phyloP scores from a whole-genome alignment of 1,140 invertebrate species.

The Callitettix versicolor region DNA sequence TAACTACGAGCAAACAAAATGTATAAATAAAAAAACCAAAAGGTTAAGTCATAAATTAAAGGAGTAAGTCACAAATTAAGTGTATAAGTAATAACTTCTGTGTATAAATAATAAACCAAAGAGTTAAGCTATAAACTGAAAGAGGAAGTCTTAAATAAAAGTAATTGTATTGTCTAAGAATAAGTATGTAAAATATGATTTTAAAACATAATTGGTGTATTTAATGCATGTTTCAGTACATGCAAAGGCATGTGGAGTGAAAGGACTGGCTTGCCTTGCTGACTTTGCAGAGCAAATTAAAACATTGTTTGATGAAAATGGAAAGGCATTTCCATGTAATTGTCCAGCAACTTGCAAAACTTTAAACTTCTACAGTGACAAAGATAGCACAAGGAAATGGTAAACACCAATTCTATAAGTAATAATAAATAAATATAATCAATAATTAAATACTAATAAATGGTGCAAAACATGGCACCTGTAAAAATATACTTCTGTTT shows the following conservation, averaged over 20 bases:
- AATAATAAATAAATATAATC: no score
- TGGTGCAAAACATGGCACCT: no score
- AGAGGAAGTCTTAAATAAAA: neutral
- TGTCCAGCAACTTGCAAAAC: constrained; percentile 31
- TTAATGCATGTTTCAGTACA: constrained; percentile 20
- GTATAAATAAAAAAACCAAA: no score
- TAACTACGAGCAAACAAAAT: no score
- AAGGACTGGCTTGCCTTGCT: constrained; percentile 34
- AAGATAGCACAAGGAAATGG: constrained; percentile 29
- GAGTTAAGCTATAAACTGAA: no score
- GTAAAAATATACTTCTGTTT: no score
- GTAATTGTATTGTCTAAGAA: constrained; percentile 27
- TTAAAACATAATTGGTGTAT: constrained; percentile 30
- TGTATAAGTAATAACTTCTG: no score
- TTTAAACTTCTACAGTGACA: constrained; percentile 30
- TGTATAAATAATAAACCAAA: no score
- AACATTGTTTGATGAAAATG: constrained; percentile 13
- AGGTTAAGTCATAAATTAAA: no score
- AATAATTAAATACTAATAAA: no score
- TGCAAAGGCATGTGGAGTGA: constrained; percentile 28
- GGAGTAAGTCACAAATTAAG: no score
- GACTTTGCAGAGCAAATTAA: constrained; percentile 20
- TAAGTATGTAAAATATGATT: constrained; percentile 39
- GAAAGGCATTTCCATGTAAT: neutral
- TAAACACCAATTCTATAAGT: no score